Evolutionary conservation across 2,888 invertebrate genomes (phyloP).

Genomic region (Orchesellides sinensis): DNA sequence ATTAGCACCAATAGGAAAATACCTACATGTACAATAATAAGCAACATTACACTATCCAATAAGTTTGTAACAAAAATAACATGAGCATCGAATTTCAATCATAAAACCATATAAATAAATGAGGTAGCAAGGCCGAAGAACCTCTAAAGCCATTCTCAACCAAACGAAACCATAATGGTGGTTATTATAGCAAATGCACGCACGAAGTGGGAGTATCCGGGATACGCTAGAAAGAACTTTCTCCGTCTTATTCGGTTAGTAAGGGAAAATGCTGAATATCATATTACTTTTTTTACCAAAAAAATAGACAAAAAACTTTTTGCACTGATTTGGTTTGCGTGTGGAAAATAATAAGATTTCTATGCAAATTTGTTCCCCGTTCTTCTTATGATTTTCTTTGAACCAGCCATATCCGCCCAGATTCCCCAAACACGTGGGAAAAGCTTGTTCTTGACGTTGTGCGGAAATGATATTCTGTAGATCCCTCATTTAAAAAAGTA

Average conservation of each 20-base stretch:
- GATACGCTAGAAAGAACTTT: neutral
- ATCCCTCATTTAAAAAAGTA: neutral
- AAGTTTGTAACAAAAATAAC: neutral
- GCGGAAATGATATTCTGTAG: neutral
- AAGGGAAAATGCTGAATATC: neutral
- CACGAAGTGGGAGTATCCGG: slow-evolving; percentile 1
- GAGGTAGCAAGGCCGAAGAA: neutral
- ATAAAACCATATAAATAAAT: neutral
- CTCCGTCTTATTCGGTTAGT: neutral
- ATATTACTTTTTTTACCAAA: neutral
- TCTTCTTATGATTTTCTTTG: neutral
- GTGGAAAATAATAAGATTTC: slow-evolving; percentile 19
- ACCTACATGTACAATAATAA: neutral
- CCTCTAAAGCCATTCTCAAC: neutral
- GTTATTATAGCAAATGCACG: slow-evolving; percentile 5
- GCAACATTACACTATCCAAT: neutral
- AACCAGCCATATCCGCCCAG: neutral
- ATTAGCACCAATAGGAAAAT: too few relatives aligned
- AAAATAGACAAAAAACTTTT: slow-evolving; percentile 9
- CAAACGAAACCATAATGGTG: neutral
- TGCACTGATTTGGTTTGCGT: slow-evolving; percentile 9
- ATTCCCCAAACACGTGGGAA: neutral
- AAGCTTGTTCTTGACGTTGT: neutral
- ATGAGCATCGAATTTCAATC: neutral
- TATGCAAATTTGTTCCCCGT: slow-evolving; percentile 19